Conservation (phyloP, 2,113 vertebrate genomes). For the Carollia perspicillata region DNA sequence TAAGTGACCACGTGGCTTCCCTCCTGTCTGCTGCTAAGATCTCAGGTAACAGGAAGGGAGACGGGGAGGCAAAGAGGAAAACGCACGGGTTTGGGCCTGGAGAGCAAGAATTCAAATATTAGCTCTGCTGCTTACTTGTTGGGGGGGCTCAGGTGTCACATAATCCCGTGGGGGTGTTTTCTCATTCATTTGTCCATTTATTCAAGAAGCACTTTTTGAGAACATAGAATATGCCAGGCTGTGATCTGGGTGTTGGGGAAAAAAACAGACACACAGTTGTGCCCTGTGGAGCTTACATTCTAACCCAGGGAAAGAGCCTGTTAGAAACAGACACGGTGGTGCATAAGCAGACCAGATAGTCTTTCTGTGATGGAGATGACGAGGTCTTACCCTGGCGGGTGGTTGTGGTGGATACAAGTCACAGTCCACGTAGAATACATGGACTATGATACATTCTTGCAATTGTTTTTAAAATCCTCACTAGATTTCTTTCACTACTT, state of each 20-base stretch:
- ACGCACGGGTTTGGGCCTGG: background rate
- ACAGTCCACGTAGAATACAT: background rate
- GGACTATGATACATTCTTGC: background rate
- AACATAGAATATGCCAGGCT: background rate
- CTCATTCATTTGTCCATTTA: background rate
- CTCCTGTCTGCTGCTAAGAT: slow-evolving; percentile 7
- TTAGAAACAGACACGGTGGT: background rate
- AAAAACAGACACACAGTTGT: background rate
- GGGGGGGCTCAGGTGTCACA: background rate
- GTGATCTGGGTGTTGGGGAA: too few relatives aligned
- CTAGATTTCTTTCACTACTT: too few relatives aligned
- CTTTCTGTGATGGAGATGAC: background rate
- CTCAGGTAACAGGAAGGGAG: background rate
- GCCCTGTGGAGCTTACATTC: background rate
- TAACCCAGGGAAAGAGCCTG: background rate
- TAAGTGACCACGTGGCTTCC: background rate
- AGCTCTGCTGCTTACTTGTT: background rate
- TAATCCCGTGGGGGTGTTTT: background rate
- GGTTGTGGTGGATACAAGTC: background rate
- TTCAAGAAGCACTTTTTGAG: background rate
- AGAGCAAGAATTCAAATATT: background rate
- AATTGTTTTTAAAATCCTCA: too few relatives aligned
- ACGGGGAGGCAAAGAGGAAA: background rate
- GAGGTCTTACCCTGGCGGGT: background rate
- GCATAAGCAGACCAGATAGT: background rate